These are phyloP conservation scores for Cryptus viduatorius DNA, from an alignment of 2,888 invertebrate genomes.

Conservation along the genomic window DNA sequence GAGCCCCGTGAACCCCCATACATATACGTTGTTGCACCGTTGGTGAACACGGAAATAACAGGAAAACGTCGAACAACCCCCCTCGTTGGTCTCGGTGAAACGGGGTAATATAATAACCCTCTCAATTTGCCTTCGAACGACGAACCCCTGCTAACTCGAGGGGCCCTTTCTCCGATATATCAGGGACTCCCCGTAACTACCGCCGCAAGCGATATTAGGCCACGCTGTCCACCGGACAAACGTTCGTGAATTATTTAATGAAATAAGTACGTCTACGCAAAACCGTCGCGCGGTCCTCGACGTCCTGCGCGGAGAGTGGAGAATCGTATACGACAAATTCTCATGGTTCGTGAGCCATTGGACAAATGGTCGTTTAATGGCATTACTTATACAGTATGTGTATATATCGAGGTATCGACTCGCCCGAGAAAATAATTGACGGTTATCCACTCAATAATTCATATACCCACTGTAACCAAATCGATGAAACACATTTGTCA, in stretches of 20 bases:
- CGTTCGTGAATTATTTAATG: slow-evolving; percentile 57
- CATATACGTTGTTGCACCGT: slow-evolving; percentile 21
- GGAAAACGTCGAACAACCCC: slow-evolving; percentile 42
- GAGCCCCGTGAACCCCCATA: background rate
- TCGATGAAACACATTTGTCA: background rate
- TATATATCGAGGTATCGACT: slow-evolving; percentile 32
- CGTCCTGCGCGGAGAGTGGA: background rate
- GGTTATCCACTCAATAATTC: background rate
- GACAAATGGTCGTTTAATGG: slow-evolving; percentile 71
- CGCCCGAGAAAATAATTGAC: slow-evolving; percentile 34
- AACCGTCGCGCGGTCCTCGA: slow-evolving; percentile 28
- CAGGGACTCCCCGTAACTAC: slow-evolving; percentile 26
- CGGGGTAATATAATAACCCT: slow-evolving; percentile 62
- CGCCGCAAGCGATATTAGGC: slow-evolving; percentile 47
- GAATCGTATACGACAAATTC: slow-evolving; percentile 59
- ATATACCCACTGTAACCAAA: background rate
- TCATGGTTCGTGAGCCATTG: slow-evolving; percentile 61
- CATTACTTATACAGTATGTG: slow-evolving; percentile 47
- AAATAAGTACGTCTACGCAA: slow-evolving; percentile 58
- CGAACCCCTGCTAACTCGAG: background rate
- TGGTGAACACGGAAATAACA: slow-evolving; percentile 27
- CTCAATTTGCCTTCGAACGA: slow-evolving; percentile 52
- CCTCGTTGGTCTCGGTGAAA: slow-evolving; percentile 54
- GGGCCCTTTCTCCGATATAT: slow-evolving; percentile 33
- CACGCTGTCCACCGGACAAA: slow-evolving; percentile 39